Conservation (phyloP, 37 sponge, comb jelly and placozoan genomes). For the Haliclona indistincta region DNA sequence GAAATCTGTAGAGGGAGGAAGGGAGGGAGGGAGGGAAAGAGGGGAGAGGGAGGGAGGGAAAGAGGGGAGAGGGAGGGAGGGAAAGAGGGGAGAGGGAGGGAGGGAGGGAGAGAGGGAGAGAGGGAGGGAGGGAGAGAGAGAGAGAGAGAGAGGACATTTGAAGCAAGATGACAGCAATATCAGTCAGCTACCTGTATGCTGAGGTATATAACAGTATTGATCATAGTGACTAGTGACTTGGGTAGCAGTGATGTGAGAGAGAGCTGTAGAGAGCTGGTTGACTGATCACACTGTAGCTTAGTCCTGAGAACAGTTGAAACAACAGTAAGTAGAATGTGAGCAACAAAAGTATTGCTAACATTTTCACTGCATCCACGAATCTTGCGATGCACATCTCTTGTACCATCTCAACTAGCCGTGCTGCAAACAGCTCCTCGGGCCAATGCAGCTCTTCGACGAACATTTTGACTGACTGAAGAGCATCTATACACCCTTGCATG, state of each 20-base stretch:
- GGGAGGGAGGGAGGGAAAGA: background rate
- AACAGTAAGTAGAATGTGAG: background rate
- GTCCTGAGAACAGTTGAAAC: background rate
- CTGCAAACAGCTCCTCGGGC: slow-evolving; percentile 45
- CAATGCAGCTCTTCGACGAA: slow-evolving; percentile 46
- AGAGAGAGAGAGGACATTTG: background rate
- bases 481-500: slow-evolving; percentile 32
- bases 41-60: background rate
- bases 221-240: slow-evolving; percentile 30
- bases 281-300: background rate
- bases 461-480: slow-evolving; percentile 33
- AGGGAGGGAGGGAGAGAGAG: background rate
- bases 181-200: slow-evolving; percentile 13
- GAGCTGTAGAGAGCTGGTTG: background rate
- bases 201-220: slow-evolving; percentile 53
- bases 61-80: background rate
- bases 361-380: slow-evolving; percentile 16
- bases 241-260: slow-evolving; percentile 14
- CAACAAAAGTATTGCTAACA: slow-evolving; percentile 9
- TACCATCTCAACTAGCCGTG: slow-evolving; percentile 12
- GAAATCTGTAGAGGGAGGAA: background rate
- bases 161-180: background rate
- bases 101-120: background rate
- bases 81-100: background rate
- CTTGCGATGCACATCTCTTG: slow-evolving; percentile 8